Percentiles rank a stretch among this genome's conserved stretches.
Evolutionary conservation across 1,140 invertebrate species (phyloP).

Genomic region (Branchinecta lindahli): DNA sequence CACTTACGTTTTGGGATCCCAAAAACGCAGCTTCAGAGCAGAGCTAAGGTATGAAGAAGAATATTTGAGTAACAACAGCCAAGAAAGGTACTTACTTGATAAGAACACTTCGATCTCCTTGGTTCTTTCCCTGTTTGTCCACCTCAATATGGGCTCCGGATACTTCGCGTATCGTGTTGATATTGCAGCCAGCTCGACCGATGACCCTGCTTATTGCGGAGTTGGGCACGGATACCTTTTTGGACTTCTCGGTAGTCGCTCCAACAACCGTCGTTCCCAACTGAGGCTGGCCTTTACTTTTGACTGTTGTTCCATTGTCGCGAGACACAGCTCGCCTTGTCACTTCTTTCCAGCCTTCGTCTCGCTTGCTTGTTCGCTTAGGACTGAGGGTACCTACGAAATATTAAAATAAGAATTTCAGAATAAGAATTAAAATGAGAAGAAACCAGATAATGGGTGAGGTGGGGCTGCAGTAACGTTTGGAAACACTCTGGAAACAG

Average conservation of each 20-base stretch:
- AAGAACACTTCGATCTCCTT: conserved; percentile 82
- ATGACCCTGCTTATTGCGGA: conserved; percentile 90
- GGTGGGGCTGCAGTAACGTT: too few relatives aligned
- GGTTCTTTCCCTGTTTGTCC: conserved; percentile 86
- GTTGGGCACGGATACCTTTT: conserved; percentile 80
- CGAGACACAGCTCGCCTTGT: conserved; percentile 40
- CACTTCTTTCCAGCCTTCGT: conserved; percentile 96
- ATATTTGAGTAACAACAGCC: too few relatives aligned
- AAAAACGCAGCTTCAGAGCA: too few relatives aligned
- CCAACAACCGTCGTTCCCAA: conserved; percentile 26
- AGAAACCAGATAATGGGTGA: background rate
- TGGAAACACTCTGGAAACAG: too few relatives aligned
- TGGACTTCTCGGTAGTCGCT: conserved; percentile 33
- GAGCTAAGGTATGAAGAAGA: too few relatives aligned
- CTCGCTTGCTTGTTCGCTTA: conserved; percentile 54
- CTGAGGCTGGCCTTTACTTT: conserved; percentile 25
- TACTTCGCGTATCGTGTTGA: conserved; percentile 84
- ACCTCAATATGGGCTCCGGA: conserved; percentile 95
- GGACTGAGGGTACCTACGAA: conserved; percentile 36
- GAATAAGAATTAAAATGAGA: conserved; percentile 17
- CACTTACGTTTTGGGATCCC: too few relatives aligned
- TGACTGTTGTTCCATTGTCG: conserved; percentile 19
- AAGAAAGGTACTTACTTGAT: conserved; percentile 54
- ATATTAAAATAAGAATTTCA: conserved; percentile 17
- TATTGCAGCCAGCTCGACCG: conserved; percentile 86